Evolutionary conservation across 1,140 invertebrate genomes (phyloP).

Genomic region (Octopus bimaculoides): DNA sequence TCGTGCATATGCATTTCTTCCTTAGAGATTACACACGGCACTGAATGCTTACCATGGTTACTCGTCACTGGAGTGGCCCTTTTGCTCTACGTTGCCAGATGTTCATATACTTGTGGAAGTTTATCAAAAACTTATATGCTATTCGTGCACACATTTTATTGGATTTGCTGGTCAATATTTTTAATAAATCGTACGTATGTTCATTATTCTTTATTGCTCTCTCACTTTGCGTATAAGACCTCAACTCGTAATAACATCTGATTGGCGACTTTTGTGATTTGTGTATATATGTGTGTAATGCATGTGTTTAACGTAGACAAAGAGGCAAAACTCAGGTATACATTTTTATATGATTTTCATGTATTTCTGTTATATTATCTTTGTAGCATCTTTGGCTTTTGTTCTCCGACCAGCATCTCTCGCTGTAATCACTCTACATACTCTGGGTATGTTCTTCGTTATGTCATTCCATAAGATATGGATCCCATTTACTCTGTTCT

Average conservation of each 20-base stretch:
- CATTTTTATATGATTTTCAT: no score
- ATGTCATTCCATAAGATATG: slow-evolving; percentile 34
- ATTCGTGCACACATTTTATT: slow-evolving; percentile 29
- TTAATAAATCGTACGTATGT: slow-evolving; percentile 28
- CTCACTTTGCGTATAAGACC: no score
- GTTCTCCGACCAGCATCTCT: slow-evolving; percentile 23
- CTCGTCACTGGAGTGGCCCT: slow-evolving; percentile 34
- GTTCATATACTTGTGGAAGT: slow-evolving; percentile 36
- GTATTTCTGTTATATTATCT: background rate
- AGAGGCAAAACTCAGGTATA: no score
- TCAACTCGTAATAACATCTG: no score
- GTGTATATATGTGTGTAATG: no score
- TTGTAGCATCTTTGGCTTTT: slow-evolving; percentile 18
- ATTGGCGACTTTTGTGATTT: no score
- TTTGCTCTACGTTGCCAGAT: slow-evolving; percentile 32
- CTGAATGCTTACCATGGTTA: slow-evolving; percentile 30
- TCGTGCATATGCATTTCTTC: slow-evolving; percentile 31
- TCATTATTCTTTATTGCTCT: background rate
- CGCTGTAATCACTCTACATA: slow-evolving; percentile 31
- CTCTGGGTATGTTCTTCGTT: slow-evolving; percentile 29
- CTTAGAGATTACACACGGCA: slow-evolving; percentile 26
- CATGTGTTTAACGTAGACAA: no score
- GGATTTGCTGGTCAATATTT: slow-evolving; percentile 32
- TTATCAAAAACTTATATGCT: slow-evolving; percentile 31
- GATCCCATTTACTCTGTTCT: slow-evolving; percentile 30